These are phyloP conservation scores for Oceanites oceanicus DNA, from an alignment of 2,113 vertebrate genomes.

Conservation along the genomic window DNA sequence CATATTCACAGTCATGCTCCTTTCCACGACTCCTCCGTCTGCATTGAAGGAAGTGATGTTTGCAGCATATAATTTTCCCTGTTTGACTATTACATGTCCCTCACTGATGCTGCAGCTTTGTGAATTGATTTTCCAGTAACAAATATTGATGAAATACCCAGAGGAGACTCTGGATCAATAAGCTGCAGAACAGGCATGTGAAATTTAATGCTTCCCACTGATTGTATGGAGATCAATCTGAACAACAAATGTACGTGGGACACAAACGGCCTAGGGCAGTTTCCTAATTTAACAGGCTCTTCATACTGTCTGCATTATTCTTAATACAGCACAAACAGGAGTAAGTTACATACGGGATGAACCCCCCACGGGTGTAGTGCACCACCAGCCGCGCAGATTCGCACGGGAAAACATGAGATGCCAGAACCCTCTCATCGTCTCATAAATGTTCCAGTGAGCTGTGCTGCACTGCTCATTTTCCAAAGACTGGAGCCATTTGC, in stretches of 20 bases:
- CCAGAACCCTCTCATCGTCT: not conserved
- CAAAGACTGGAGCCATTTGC: not conserved
- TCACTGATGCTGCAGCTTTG: not conserved
- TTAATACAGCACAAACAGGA: not conserved
- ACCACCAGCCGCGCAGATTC: not conserved
- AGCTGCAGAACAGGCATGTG: not conserved
- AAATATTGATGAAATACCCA: not conserved
- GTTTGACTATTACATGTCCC: not conserved
- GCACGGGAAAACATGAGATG: not conserved
- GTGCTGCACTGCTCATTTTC: not conserved
- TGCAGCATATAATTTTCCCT: not conserved
- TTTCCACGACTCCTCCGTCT: not conserved
- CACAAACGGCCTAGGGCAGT: not conserved
- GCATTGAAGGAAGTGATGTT: not conserved
- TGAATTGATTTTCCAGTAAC: conserved; percentile 5
- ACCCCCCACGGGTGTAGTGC: accelerated
- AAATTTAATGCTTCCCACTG: conserved; percentile 4
- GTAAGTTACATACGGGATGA: accelerated
- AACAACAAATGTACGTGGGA: not conserved
- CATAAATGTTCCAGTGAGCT: not conserved
- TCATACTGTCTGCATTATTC: not conserved
- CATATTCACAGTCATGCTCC: not conserved
- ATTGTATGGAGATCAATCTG: not conserved
- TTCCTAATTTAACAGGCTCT: not conserved
- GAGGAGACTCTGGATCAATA: conserved; percentile 13